Conservation (phyloP, 2,797 vertebrate species). For the Coilia nasus region DNA sequence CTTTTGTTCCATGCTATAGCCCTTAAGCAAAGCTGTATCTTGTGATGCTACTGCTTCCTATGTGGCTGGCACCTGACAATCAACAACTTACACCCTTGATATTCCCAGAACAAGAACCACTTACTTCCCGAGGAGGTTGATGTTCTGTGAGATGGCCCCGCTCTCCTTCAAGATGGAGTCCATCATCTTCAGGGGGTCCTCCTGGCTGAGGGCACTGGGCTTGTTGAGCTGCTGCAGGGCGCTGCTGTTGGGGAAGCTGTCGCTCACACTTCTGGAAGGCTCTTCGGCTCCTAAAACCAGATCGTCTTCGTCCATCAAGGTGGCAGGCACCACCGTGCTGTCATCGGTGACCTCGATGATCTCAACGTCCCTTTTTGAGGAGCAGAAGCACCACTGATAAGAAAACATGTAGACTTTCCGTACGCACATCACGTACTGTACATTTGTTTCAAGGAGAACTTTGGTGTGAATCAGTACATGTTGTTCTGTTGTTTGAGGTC, state of each 20-base stretch:
- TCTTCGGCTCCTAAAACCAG: constrained; percentile 11
- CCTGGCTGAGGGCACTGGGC: constrained; percentile 75
- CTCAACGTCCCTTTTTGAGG: constrained; percentile 67
- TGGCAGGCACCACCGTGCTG: not conserved
- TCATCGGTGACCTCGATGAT: constrained; percentile 65
- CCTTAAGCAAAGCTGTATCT: too few species aligned
- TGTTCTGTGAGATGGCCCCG: constrained; percentile 88
- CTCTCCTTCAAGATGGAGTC: constrained; percentile 94
- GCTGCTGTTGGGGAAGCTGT: constrained; percentile 71
- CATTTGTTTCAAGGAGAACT: not conserved
- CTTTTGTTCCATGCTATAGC: too few species aligned
- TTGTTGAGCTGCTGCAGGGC: constrained; percentile 85
- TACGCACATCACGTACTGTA: too few species aligned
- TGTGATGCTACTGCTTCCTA: too few species aligned
- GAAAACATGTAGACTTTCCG: not conserved
- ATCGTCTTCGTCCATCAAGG: not conserved
- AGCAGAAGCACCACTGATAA: not conserved
- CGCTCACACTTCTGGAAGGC: constrained; percentile 26
- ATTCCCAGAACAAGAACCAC: constrained; percentile 56
- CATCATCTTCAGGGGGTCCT: constrained; percentile 95
- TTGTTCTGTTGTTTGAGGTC: too few species aligned
- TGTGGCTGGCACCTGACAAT: too few species aligned
- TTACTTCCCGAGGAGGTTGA: constrained; percentile 95
- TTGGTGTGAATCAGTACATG: too few species aligned
- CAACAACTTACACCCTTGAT: too few species aligned